Evolutionary conservation across 2,888 invertebrate genomes (phyloP).

Genomic region (Cephus nigrinus): DNA sequence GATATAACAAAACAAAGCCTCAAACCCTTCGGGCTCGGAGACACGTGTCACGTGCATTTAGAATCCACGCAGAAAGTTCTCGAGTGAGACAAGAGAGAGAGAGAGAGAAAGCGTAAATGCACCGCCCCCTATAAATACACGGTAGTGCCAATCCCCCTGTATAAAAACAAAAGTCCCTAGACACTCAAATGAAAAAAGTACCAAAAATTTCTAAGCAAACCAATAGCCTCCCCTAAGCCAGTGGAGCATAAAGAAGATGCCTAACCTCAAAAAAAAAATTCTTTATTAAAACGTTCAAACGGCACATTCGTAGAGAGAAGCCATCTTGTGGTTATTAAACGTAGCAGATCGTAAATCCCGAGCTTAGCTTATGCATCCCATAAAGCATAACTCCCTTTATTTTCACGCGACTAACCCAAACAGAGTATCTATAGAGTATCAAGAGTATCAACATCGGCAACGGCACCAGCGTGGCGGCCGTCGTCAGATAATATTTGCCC

Average conservation of each 20-base stretch:
- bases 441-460: background rate
- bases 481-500: constrained; percentile 7
- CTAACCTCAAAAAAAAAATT: background rate
- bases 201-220: background rate
- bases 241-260: background rate
- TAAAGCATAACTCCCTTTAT: constrained; percentile 6
- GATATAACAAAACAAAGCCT: background rate
- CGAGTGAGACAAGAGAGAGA: background rate
- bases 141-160: background rate
- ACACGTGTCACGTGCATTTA: background rate
- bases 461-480: background rate
- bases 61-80: background rate
- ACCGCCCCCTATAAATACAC: background rate
- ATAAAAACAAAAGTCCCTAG: background rate
- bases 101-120: too few species aligned
- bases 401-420: constrained; percentile 2
- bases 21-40: background rate
- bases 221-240: background rate
- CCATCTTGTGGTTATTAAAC: too few species aligned
- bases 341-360: background rate
- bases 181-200: background rate
- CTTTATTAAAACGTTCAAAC: background rate
- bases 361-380: background rate
- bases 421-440: background rate
- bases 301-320: too few species aligned